Percentiles rank a stretch among this genome's conserved stretches.
These are phyloP conservation scores for Lithobates sylvaticus DNA, from an alignment of 2,797 vertebrate species.

Conservation along the genomic window DNA sequence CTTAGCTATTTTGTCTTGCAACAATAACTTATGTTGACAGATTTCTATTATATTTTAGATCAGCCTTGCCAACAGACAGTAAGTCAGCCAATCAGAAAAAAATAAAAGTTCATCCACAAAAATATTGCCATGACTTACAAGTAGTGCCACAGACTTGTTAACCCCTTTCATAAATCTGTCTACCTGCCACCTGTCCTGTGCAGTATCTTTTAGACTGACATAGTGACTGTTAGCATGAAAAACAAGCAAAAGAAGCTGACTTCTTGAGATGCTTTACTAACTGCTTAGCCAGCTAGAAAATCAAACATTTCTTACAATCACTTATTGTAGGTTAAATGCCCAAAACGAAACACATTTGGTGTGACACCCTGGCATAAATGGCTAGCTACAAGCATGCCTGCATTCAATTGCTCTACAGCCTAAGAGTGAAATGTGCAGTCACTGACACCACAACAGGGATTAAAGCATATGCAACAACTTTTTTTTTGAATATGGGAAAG, in stretches of 20 bases:
- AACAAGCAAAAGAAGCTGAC: too few species aligned
- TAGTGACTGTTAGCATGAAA: too few species aligned
- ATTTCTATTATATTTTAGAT: constrained; percentile 54
- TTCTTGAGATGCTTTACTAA: too few species aligned
- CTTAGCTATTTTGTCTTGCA: constrained; percentile 34
- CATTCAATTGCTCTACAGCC: neutral
- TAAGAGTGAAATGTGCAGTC: neutral
- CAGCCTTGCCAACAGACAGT: constrained; percentile 16
- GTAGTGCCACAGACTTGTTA: neutral
- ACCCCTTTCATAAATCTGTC: neutral
- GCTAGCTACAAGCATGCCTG: neutral
- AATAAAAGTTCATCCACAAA: constrained; percentile 8
- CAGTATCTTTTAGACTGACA: neutral
- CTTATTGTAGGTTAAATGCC: neutral
- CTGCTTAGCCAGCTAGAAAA: neutral
- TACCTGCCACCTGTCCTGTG: neutral
- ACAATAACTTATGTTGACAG: constrained; percentile 55
- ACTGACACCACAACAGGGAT: too few species aligned
- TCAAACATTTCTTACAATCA: neutral
- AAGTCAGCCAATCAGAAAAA: constrained; percentile 23
- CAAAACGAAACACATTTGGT: neutral
- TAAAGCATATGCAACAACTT: too few species aligned
- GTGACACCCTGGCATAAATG: neutral
- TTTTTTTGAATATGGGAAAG: too few species aligned
- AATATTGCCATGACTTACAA: neutral